A percentile compares a stretch with the other conserved stretches of the same genome.
These are phyloP conservation scores for Delia radicum DNA, from an alignment of 1,140 invertebrate genomes.

Conservation along the genomic window DNA sequence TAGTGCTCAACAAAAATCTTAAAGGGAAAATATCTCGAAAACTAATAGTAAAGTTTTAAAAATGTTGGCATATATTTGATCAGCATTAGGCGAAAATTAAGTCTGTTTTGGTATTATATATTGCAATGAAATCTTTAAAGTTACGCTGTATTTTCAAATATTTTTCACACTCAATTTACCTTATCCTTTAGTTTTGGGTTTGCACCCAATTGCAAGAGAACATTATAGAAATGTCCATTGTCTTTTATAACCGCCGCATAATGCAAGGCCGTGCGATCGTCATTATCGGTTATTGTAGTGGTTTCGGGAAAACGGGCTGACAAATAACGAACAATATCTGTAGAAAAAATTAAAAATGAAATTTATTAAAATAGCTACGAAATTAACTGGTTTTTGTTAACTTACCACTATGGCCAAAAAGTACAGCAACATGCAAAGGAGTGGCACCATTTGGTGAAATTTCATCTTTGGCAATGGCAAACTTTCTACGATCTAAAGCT, in stretches of 20 bases:
- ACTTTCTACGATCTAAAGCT: slow-evolving; percentile 85
- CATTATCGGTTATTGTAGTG: slow-evolving; percentile 69
- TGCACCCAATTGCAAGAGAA: slow-evolving; percentile 80
- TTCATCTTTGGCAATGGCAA: slow-evolving; percentile 81
- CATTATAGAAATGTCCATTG: slow-evolving; percentile 85
- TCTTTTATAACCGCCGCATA: slow-evolving; percentile 84
- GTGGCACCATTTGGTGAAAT: slow-evolving; percentile 83
- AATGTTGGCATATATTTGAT: too few species aligned
- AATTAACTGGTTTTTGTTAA: not conserved
- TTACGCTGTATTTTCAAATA: too few species aligned
- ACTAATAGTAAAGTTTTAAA: too few species aligned
- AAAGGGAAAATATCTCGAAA: too few species aligned
- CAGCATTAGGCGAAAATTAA: too few species aligned
- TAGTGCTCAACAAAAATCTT: too few species aligned
- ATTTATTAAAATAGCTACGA: not conserved
- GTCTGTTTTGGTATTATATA: too few species aligned
- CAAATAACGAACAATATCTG: slow-evolving; percentile 63
- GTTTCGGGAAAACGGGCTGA: slow-evolving; percentile 84
- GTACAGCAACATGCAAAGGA: slow-evolving; percentile 87
- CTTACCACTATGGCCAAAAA: slow-evolving; percentile 72
- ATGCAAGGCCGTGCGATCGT: slow-evolving; percentile 86
- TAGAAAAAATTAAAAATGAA: not conserved
- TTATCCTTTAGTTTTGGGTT: slow-evolving; percentile 81
- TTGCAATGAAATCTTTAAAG: too few species aligned
- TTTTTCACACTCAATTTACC: slow-evolving; percentile 60